These are phyloP conservation scores for Aegotheles bennettii DNA, from an alignment of 2,113 vertebrate species.

Conservation along the genomic window DNA sequence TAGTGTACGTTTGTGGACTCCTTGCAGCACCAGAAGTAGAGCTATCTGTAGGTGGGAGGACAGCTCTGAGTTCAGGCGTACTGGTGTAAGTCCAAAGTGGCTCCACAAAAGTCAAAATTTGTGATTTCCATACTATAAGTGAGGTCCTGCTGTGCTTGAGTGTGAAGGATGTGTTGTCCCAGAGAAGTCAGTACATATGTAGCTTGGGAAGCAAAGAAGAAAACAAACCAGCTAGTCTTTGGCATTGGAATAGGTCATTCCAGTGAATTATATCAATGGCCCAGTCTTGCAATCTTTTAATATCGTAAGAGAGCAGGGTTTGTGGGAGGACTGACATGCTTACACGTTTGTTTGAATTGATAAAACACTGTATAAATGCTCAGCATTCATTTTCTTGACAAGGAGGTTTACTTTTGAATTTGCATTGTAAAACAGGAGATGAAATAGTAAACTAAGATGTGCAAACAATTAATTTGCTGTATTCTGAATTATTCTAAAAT, in stretches of 20 bases:
- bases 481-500: slow-evolving; percentile 3
- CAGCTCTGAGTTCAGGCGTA: neutral
- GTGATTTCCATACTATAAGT: neutral
- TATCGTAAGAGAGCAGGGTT: neutral
- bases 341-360: neutral
- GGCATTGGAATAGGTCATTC: neutral
- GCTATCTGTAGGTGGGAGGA: neutral
- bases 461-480: neutral
- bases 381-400: neutral
- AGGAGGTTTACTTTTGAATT: neutral
- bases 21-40: neutral
- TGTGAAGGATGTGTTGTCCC: neutral
- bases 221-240: neutral
- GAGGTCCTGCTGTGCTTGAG: neutral
- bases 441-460: neutral
- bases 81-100: neutral
- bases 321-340: neutral
- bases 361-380: neutral
- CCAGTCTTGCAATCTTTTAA: neutral
- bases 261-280: neutral
- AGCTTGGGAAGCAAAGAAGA: neutral
- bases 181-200: rapidly evolving
- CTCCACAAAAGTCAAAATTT: neutral
- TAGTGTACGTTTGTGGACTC: rapidly evolving
- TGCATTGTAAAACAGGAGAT: neutral